Base-by-base conservation (phyloP, 2,797 vertebrate genomes). In the Sebastes hopkinsi region DNA sequence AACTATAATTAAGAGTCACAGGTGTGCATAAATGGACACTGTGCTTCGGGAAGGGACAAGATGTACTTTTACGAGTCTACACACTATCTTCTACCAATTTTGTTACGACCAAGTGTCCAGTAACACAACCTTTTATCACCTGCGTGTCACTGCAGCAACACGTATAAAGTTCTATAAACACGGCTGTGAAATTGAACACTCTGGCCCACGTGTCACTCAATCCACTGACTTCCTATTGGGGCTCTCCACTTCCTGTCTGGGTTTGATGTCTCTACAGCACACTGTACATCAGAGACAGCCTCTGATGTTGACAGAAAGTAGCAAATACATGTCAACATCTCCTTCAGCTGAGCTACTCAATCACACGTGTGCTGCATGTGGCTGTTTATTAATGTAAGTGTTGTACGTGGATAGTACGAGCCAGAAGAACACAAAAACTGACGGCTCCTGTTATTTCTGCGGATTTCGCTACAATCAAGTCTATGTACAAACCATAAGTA, bases 401-500 rank as follows among this genome's bases (percentile, higher is more conserved):
- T 69, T 62, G 60, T 68, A 50, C 73, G 75, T 27, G 67, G 67
- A 65, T 27, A 32, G 78, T 46, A 14, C 61, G 42, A 20, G 25
- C 18, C 55, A 22, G 10, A 9, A 50, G 30, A 56, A 64, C 65
- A 55, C 25, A 13, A 71, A 71, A 85, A 72, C 74, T 61, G 46
- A 58, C 32, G 50, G 27, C 23, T 71, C 68, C 74, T 81, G 81
- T 85, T 90, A 83, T 81, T 84, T 81, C 66, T 88, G 69, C 61
- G 73, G 87, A 75, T 85, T 87, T 89, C 79, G 82, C 77, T 58
- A 84, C 87, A 80, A 60, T 78, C 90, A 87, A 89, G 73, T 86
- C 76, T 68, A 75, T 91, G 88, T 89, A 83, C 86, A 91, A 90
- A 93, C 83, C 82, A 80, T 79, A 72, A 90, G 88, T 67, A 92